phyloP scores from a whole-genome alignment of 1,140 invertebrate genomes.

The Nomia melanderi region DNA sequence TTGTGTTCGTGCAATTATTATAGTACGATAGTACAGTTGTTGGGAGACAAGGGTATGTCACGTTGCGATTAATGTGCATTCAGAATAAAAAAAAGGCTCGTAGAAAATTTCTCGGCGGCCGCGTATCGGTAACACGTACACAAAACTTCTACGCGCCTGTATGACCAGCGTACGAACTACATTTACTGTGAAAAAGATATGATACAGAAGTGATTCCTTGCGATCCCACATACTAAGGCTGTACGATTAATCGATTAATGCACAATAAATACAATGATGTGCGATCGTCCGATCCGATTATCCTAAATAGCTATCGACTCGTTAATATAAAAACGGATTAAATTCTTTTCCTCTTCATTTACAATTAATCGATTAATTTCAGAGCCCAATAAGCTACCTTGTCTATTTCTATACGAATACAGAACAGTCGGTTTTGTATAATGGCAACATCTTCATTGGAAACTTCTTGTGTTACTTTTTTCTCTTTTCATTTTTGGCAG shows the following conservation, averaged over 20 bases:
- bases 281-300: slow-evolving; percentile 11
- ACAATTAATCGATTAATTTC: slow-evolving; percentile 47
- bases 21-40: slow-evolving; percentile 47
- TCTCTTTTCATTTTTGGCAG: no score
- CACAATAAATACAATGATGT: slow-evolving; percentile 17
- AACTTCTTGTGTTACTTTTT: no score
- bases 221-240: slow-evolving; percentile 38
- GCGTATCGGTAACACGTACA: slow-evolving; percentile 28
- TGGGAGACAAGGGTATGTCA: slow-evolving; percentile 34
- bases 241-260: slow-evolving; percentile 46
- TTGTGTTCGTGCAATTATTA: slow-evolving; percentile 48
- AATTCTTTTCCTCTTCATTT: slow-evolving; percentile 11
- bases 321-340: slow-evolving; percentile 37
- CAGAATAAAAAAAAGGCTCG: slow-evolving; percentile 43
- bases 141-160: slow-evolving; percentile 26
- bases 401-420: slow-evolving; percentile 31
- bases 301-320: slow-evolving; percentile 28
- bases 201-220: slow-evolving; percentile 57
- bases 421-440: slow-evolving; percentile 40
- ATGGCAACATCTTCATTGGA: slow-evolving; percentile 36
- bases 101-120: slow-evolving; percentile 59
- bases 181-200: slow-evolving; percentile 53
- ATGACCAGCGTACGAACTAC: slow-evolving; percentile 42
- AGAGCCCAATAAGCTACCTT: slow-evolving; percentile 32
- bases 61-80: slow-evolving; percentile 56